phyloP scores from a whole-genome alignment of 2,797 vertebrate species.

The Scyliorhinus canicula region DNA sequence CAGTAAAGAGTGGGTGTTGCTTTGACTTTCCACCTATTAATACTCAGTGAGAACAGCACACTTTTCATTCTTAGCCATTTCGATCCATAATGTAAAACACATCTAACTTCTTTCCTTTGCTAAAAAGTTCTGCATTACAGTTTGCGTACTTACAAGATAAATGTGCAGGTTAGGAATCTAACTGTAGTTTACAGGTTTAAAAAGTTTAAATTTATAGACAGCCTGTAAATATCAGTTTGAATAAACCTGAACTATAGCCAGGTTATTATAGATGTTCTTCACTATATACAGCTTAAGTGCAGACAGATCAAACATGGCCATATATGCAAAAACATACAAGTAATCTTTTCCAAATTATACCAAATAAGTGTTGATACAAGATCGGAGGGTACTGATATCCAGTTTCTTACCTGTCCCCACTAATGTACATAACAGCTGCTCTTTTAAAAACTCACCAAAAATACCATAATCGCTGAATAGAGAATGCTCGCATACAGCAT shows the following conservation, averaged over 20 bases:
- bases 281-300: background rate
- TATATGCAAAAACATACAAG: background rate
- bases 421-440: background rate
- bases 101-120: background rate
- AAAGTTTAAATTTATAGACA: background rate
- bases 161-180: background rate
- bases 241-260: background rate
- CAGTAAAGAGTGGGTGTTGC: background rate
- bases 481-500: slow-evolving; percentile 90
- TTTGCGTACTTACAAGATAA: background rate
- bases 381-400: background rate
- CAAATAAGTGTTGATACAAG: background rate
- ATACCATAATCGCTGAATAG: slow-evolving; percentile 93
- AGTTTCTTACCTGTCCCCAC: background rate
- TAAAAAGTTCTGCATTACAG: background rate
- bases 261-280: background rate
- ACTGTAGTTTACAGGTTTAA: background rate
- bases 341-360: background rate
- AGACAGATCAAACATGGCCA: background rate
- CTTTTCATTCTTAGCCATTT: background rate
- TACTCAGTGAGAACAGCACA: background rate
- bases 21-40: background rate
- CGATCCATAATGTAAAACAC: background rate
- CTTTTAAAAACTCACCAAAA: slow-evolving; percentile 75
- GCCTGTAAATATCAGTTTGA: background rate